These are phyloP conservation scores for Tachina grossa DNA, from an alignment of 2,888 invertebrate genomes.

Conservation along the genomic window DNA sequence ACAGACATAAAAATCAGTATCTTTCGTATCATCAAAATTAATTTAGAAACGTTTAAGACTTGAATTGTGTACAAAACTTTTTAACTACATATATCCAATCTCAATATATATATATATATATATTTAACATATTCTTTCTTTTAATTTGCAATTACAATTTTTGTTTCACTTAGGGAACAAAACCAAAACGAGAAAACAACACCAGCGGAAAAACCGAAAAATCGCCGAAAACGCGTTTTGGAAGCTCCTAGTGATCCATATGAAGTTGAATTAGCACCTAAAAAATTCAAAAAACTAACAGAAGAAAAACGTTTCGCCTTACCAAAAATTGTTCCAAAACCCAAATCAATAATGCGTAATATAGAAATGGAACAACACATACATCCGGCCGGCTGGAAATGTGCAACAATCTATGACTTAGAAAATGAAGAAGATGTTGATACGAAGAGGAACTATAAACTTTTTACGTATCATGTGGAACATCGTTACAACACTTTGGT, in stretches of 20 bases:
- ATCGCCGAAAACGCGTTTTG: conserved; percentile 75
- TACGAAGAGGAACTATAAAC: conserved; percentile 80
- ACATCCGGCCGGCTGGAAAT: conserved; percentile 78
- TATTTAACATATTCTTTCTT: neutral
- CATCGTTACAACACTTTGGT: conserved; percentile 81
- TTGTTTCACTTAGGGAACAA: conserved; percentile 50
- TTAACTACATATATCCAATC: too few species aligned
- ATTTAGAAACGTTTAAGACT: too few species aligned
- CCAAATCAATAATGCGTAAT: conserved; percentile 62
- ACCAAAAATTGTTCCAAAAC: conserved; percentile 28
- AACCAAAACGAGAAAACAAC: conserved; percentile 42
- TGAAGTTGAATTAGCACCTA: conserved; percentile 75
- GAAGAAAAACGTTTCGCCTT: conserved; percentile 76
- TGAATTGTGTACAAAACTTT: too few species aligned
- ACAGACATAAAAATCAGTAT: too few species aligned
- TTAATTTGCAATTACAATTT: neutral
- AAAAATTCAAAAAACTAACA: conserved; percentile 76
- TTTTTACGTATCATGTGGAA: conserved; percentile 80
- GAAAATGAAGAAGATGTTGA: conserved; percentile 79
- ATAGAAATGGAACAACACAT: conserved; percentile 75
- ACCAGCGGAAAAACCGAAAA: conserved; percentile 72
- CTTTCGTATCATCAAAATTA: too few species aligned
- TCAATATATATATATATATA: neutral
- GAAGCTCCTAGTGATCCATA: conserved; percentile 76
- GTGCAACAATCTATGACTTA: conserved; percentile 78